Conservation (phyloP, 2,888 invertebrate genomes). For the Campoplex nolae region DNA sequence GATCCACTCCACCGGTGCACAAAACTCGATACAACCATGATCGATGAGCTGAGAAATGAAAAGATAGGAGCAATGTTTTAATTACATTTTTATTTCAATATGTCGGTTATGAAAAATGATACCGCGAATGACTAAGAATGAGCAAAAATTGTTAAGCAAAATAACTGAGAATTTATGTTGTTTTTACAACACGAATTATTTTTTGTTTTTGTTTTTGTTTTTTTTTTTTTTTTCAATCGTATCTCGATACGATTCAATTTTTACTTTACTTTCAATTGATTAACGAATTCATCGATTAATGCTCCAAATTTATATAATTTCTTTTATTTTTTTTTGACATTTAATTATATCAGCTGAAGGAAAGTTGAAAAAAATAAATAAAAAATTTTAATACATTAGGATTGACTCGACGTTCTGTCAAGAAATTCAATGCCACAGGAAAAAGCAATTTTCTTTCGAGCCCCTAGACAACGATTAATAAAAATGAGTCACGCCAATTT, state of each 20-base stretch:
- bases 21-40: constrained; percentile 92
- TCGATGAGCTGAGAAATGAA: constrained; percentile 89
- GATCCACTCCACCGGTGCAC: constrained; percentile 95
- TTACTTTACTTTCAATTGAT: too few species aligned
- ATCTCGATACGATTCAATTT: too few species aligned
- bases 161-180: too few species aligned
- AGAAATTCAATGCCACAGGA: neutral
- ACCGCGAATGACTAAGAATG: neutral
- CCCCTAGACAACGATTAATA: constrained; percentile 38
- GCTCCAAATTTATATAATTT: too few species aligned
- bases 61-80: neutral
- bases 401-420: neutral
- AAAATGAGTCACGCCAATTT: constrained; percentile 37
- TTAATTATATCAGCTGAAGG: too few species aligned
- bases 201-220: too few species aligned
- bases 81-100: neutral
- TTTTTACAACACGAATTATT: too few species aligned
- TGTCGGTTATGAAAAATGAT: neutral
- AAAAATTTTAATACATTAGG: neutral
- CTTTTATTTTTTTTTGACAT: too few species aligned
- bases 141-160: too few species aligned
- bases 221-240: too few species aligned
- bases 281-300: too few species aligned
- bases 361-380: neutral
- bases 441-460: neutral